A percentile compares a stretch with the other conserved stretches of the same genome.
Conservation (phyloP, 2,888 invertebrate species). For the Gastrophysa polygoni region DNA sequence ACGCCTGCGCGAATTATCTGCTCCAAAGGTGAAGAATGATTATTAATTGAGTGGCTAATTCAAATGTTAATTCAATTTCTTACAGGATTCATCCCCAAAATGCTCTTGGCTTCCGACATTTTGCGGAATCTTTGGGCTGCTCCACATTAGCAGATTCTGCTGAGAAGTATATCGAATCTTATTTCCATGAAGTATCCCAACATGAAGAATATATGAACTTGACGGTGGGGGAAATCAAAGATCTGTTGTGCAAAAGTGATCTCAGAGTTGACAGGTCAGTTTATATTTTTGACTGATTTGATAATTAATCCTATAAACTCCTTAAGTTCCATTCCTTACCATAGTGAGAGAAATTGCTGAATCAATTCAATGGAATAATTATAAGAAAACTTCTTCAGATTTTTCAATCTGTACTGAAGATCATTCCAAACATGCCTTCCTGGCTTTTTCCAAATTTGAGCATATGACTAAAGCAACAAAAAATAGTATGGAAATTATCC, state of each 20-base stretch:
- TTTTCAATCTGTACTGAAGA: no score
- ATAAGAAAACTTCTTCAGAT: no score
- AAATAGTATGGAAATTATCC: no score
- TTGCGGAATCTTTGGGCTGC: conserved; percentile 81
- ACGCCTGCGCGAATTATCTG: conserved; percentile 83
- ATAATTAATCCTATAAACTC: no score
- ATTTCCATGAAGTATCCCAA: conserved; percentile 77
- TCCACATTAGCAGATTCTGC: conserved; percentile 72
- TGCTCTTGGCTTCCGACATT: conserved; percentile 78
- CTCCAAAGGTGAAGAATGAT: conserved; percentile 65
- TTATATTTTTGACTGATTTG: background rate
- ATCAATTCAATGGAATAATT: no score
- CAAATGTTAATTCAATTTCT: conserved; percentile 28
- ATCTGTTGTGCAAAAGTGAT: conserved; percentile 76
- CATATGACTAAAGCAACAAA: no score
- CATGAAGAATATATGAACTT: conserved; percentile 78
- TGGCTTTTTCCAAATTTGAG: no score
- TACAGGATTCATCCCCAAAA: conserved; percentile 77
- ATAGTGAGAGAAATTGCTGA: no score
- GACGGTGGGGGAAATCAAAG: conserved; percentile 66
- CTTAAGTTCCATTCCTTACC: no score
- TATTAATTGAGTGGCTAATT: no score
- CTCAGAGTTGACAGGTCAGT: conserved; percentile 68
- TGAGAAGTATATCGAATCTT: conserved; percentile 79
- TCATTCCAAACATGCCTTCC: no score